These are phyloP conservation scores for Bombus pascuorum DNA, from an alignment of 1,140 invertebrate species.

Conservation along the genomic window DNA sequence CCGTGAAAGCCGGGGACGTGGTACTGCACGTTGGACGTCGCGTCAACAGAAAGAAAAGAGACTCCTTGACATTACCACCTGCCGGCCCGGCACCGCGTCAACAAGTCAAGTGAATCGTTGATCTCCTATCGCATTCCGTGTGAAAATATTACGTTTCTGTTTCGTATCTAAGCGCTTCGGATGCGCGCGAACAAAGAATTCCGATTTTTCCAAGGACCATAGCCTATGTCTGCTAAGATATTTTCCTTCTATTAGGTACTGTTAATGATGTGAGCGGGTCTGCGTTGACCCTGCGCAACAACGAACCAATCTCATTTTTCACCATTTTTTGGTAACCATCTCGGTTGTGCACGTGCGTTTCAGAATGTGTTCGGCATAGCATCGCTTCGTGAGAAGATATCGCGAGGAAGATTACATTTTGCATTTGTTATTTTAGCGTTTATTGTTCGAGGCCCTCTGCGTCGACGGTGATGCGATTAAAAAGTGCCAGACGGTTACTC, in stretches of 20 bases:
- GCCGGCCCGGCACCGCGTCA: constrained; percentile 57
- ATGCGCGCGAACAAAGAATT: no score
- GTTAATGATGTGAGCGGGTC: constrained; percentile 30
- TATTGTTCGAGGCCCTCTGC: neutral
- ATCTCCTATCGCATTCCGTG: constrained; percentile 28
- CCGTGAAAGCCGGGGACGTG: constrained; percentile 93
- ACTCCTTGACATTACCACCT: constrained; percentile 65
- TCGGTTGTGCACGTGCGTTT: constrained; percentile 3
- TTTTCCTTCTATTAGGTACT: neutral
- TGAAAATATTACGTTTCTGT: constrained; percentile 8
- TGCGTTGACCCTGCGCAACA: neutral
- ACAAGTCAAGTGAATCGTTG: constrained; percentile 59
- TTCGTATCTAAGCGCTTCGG: neutral
- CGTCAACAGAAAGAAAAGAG: constrained; percentile 78
- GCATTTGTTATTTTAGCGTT: neutral
- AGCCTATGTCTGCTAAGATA: neutral
- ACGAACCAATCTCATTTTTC: neutral
- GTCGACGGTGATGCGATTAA: neutral
- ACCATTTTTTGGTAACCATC: neutral
- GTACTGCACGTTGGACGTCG: constrained; percentile 91
- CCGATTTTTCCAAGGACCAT: no score
- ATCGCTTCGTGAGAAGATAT: no score
- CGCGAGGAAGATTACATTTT: neutral
- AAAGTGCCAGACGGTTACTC: neutral
- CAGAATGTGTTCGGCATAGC: neutral